These are phyloP conservation scores for Oplegnathus fasciatus DNA, from an alignment of 2,113 vertebrate species.

Conservation along the genomic window DNA sequence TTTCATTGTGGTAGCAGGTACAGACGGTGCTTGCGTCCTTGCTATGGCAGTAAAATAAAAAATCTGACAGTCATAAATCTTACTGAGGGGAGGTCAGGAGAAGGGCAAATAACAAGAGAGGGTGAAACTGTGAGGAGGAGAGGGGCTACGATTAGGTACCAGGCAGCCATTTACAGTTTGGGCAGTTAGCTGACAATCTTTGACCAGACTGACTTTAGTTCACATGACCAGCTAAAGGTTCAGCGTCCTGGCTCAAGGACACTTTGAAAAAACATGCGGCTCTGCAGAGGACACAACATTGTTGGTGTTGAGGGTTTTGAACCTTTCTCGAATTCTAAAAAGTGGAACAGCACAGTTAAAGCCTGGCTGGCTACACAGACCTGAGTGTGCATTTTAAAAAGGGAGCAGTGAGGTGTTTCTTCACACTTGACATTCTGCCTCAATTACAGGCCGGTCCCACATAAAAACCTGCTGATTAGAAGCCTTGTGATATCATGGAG, in stretches of 20 bases:
- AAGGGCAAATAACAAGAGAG: slow-evolving; percentile 47
- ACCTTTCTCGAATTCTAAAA: slow-evolving; percentile 25
- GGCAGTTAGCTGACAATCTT: slow-evolving; percentile 3
- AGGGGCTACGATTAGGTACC: slow-evolving; percentile 2
- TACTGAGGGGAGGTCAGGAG: slow-evolving; percentile 14
- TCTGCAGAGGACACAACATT: neutral
- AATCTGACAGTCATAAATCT: slow-evolving; percentile 56
- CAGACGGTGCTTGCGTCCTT: slow-evolving; percentile 45
- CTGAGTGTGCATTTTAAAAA: slow-evolving; percentile 48
- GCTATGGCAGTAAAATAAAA: slow-evolving; percentile 50
- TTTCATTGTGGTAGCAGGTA: slow-evolving; percentile 46
- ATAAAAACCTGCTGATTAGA: slow-evolving; percentile 29
- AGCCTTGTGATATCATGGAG: slow-evolving; percentile 12
- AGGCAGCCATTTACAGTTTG: slow-evolving; percentile 14
- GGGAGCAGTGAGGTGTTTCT: slow-evolving; percentile 40
- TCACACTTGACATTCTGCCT: slow-evolving; percentile 43
- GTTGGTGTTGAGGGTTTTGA: neutral
- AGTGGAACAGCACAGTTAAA: slow-evolving; percentile 1
- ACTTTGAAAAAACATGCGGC: neutral
- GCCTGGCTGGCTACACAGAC: slow-evolving; percentile 8
- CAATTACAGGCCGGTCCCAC: slow-evolving; percentile 33
- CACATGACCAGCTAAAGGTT: slow-evolving; percentile 22
- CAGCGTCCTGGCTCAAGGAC: slow-evolving; percentile 39
- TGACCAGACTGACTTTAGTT: slow-evolving; percentile 16
- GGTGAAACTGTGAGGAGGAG: slow-evolving; percentile 6